Base-by-base conservation (phyloP, 1,140 invertebrate species). In the Temnothorax longispinosus region DNA sequence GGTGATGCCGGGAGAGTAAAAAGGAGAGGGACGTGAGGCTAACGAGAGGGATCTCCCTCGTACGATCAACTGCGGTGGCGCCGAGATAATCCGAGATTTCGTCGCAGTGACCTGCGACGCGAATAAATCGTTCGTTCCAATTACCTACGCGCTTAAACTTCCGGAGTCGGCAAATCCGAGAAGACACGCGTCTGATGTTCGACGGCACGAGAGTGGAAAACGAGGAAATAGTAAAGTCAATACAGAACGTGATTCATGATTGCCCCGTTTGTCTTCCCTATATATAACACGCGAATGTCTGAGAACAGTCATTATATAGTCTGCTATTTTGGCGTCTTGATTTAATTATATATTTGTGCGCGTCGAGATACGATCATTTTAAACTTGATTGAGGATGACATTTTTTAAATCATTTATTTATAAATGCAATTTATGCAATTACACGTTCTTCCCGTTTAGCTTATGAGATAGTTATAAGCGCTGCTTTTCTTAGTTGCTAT, bases 71-170 rank as follows among this genome's bases (percentile, higher is more conserved):
- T 80, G 32, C 74, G 47, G 56, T 41, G 58, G 88, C 71, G 82
- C 65, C 41, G 56, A 87, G 89, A 89, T 91, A 90, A 91, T 90
- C 88, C 86, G 84, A 91, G 87, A 91, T 87, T 89, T 89, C 50
- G 56, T 60, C 38, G 65, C 21, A 32, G 47, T 27, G 50, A 44
- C 50, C 44, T 52, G 50, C 84, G 41, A 89, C 67, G 69, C 44
- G 85, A 87, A 87, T 87, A 84, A 84, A 87, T 88, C 56, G 85
- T 65, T 54, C 32, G 58, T 50, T 47, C 27, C 56, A 44, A 75
- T 75, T 69, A 69, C 21, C 21, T 84, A 50, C 18, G 27, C 67
- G 18, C 18, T 67, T 80, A 27, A 44, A 41, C 18, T n/a, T 60
- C 4, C 7, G 11, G 3, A n/a, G 54, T 21, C 41, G 32, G n/a